Conservation (phyloP, 2,797 vertebrate species). For the Megaceryle alcyon region DNA sequence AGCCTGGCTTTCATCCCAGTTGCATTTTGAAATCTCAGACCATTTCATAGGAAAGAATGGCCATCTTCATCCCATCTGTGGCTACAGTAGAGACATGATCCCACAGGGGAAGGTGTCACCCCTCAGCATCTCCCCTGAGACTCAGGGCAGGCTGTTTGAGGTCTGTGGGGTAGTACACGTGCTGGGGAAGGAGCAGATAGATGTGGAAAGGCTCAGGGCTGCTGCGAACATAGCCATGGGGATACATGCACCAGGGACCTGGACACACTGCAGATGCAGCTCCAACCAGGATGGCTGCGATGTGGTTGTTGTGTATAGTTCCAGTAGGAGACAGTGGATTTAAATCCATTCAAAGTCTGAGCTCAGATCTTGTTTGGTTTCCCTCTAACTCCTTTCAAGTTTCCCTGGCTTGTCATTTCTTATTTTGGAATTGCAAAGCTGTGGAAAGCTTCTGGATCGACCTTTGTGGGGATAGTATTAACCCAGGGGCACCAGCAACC, state of each 20-base stretch:
- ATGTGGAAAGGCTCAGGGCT: background rate
- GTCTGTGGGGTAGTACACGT: background rate
- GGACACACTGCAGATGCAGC: fast-evolving
- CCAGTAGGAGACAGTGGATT: background rate
- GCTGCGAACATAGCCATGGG: background rate
- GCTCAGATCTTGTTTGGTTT: background rate
- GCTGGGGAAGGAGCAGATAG: background rate
- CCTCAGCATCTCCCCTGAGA: background rate
- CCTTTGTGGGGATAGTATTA: background rate
- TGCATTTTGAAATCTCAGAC: background rate
- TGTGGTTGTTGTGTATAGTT: background rate
- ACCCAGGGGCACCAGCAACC: background rate
- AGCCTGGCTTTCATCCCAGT: background rate
- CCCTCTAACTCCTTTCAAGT: background rate
- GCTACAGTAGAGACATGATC: background rate
- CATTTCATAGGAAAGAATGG: background rate
- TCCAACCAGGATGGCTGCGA: background rate
- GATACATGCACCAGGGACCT: background rate
- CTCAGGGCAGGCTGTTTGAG: background rate
- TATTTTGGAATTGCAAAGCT: background rate
- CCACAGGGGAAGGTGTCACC: background rate
- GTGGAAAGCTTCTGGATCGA: background rate
- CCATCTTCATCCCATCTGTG: background rate
- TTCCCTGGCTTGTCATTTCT: background rate
- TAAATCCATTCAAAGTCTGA: background rate